Conservation (phyloP, 1,140 invertebrate genomes). For the Pseudomyrmex concolor region DNA sequence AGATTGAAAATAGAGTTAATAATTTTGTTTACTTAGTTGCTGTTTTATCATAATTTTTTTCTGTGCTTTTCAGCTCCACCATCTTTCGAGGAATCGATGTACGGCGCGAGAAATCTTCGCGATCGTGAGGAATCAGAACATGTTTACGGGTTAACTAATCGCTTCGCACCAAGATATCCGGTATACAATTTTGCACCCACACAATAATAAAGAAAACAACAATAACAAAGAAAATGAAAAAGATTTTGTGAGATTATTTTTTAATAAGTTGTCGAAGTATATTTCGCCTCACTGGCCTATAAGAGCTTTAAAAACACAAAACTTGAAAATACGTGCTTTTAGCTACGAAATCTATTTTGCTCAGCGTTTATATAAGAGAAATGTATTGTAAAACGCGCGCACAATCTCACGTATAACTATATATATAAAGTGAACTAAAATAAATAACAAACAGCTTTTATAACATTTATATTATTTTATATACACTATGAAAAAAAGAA, state of each 20-base stretch:
- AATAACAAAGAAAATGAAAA: not conserved
- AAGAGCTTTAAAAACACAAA: conserved; percentile 1
- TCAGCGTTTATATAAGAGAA: not conserved
- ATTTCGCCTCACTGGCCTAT: not conserved
- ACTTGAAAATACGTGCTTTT: not conserved
- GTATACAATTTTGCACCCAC: conserved; percentile 83
- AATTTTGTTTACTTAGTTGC: too few relatives aligned
- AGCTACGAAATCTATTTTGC: not conserved
- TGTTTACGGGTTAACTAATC: conserved; percentile 80
- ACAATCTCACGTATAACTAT: not conserved
- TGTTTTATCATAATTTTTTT: conserved; percentile 1
- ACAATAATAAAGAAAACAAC: conserved; percentile 43
- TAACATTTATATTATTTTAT: conserved; percentile 18
- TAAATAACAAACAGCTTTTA: not conserved
- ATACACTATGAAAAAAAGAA: too few relatives aligned
- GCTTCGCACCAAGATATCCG: conserved; percentile 86
- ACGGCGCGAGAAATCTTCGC: conserved; percentile 82
- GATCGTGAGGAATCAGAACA: conserved; percentile 85
- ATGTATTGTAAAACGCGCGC: not conserved
- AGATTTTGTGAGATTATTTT: not conserved
- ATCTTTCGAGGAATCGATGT: conserved; percentile 84
- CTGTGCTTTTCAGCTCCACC: conserved; percentile 83
- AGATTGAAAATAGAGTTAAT: conserved; percentile 62
- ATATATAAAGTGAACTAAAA: not conserved
- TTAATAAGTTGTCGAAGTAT: not conserved